Evolutionary conservation across 2,113 vertebrate species (phyloP).

Genomic region (Chionomys nivalis): DNA sequence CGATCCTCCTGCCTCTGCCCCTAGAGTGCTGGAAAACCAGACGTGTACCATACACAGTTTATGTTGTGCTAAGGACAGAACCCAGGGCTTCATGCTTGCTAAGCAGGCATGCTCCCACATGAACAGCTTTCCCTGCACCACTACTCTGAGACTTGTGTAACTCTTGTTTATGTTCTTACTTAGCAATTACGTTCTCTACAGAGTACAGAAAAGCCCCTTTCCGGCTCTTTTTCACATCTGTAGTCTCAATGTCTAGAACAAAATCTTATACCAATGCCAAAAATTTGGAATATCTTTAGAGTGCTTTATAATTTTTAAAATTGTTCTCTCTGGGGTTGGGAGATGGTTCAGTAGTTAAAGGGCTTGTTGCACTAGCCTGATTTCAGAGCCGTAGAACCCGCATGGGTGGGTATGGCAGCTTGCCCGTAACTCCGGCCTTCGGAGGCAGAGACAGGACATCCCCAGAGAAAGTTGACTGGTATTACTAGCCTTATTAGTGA

Average conservation of each 20-base stretch:
- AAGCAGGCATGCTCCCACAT: too few relatives aligned
- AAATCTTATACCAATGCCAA: neutral
- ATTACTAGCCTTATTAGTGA: neutral
- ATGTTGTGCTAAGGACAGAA: neutral
- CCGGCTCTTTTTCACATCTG: neutral
- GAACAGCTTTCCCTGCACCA: neutral
- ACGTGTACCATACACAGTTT: too few relatives aligned
- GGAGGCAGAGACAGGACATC: neutral
- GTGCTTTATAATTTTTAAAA: neutral
- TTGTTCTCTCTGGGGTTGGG: neutral
- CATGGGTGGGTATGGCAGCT: neutral
- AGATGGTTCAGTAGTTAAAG: neutral
- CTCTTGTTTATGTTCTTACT: neutral
- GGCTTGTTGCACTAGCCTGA: neutral
- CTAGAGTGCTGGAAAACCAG: neutral
- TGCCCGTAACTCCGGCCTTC: neutral
- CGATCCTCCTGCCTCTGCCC: neutral
- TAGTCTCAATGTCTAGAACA: constrained; percentile 14
- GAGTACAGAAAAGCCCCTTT: neutral
- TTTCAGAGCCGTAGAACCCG: neutral
- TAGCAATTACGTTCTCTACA: neutral
- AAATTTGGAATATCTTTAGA: neutral
- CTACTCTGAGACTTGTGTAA: neutral
- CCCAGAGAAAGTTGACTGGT: neutral
- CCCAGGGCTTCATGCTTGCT: neutral